Conservation (phyloP, 2,888 invertebrate species). For the Leucania comma region DNA sequence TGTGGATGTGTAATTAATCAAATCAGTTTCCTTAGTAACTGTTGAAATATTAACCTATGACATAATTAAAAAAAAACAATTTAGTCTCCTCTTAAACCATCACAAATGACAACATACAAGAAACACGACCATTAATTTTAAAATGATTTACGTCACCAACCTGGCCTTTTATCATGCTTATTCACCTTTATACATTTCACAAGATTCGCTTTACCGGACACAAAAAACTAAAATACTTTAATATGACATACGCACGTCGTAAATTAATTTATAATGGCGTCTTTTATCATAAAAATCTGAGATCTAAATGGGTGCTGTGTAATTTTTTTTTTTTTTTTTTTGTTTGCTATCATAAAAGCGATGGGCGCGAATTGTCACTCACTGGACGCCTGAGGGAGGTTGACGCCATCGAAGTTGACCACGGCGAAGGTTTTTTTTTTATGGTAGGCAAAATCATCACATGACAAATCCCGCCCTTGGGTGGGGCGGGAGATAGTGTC, state of each 20-base stretch:
- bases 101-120: constrained; percentile 28
- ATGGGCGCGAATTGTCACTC: too few relatives aligned
- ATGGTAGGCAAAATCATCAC: too few relatives aligned
- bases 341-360: too few relatives aligned
- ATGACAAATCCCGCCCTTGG: too few relatives aligned
- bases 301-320: constrained; percentile 16
- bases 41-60: neutral
- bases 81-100: constrained; percentile 7
- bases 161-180: constrained; percentile 50
- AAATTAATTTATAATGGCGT: constrained; percentile 53
- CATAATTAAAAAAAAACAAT: constrained; percentile 10
- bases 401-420: too few relatives aligned
- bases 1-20: neutral
- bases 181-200: constrained; percentile 53
- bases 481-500: too few relatives aligned
- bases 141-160: constrained; percentile 50
- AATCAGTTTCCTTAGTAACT: neutral
- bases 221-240: constrained; percentile 54
- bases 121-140: constrained; percentile 47
- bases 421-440: too few relatives aligned
- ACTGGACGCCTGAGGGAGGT: too few relatives aligned
- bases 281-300: constrained; percentile 40
- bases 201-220: constrained; percentile 33
- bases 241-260: constrained; percentile 41
- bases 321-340: constrained; percentile 1